These are phyloP conservation scores for Pedionomus torquatus DNA, from an alignment of 2,113 vertebrate species.

Conservation along the genomic window DNA sequence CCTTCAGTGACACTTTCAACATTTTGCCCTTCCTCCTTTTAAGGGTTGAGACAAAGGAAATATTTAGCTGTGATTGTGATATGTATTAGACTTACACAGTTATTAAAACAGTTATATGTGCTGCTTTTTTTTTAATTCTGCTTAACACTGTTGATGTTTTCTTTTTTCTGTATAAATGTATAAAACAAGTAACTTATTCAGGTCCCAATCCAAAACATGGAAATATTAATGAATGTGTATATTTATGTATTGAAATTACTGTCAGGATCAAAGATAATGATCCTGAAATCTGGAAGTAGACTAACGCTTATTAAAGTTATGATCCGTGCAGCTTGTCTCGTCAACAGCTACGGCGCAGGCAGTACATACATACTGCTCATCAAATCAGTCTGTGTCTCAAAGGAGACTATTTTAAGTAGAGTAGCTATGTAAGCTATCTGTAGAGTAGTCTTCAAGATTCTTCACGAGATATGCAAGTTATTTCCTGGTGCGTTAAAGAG, in stretches of 20 bases:
- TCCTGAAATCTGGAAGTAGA: not conserved
- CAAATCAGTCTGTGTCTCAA: not conserved
- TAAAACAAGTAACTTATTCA: not conserved
- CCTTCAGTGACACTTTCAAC: not conserved
- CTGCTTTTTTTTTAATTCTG: not conserved
- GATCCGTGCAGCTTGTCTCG: not conserved
- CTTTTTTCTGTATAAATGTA: not conserved
- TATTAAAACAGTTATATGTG: not conserved
- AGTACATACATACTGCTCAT: not conserved
- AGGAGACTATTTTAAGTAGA: not conserved
- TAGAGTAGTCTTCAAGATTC: not conserved
- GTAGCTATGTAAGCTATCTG: not conserved
- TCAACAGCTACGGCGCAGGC: not conserved
- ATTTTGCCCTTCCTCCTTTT: not conserved
- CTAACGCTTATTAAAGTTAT: not conserved
- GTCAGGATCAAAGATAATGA: not conserved
- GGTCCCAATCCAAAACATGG: not conserved
- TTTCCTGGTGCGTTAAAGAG: conserved; percentile 32
- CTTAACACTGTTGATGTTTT: not conserved
- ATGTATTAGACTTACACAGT: not conserved
- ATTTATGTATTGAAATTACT: not conserved
- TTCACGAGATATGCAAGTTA: not conserved
- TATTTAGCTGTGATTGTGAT: not conserved
- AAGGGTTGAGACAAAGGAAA: not conserved
- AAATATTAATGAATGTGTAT: not conserved